Base-by-base conservation (phyloP, 2,797 vertebrate species). In the Epinephelus malabaricus region DNA sequence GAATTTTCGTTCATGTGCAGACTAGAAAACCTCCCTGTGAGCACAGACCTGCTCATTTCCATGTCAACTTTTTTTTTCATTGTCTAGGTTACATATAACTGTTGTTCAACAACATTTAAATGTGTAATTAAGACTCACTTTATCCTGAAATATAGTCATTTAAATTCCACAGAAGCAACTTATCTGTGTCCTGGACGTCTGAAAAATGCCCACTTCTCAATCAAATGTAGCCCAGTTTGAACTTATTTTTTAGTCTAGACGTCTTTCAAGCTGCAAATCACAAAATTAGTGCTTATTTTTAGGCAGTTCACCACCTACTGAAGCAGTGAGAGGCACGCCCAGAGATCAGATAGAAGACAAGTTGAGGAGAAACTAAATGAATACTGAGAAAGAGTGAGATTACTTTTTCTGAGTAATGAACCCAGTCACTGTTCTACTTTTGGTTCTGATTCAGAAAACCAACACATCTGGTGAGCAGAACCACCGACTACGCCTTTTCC, bases 391-490 rank as follows among this genome's bases (percentile, higher is more conserved):
- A 27, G 18, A n/a, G 0, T 0, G 17, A 51, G 17, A 69, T 46
- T 54, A 30, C 40, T 38, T 9, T 14, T 21, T 63, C 27, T 12
- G n/a, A 55, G 50, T 27, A 14, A 58, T 56, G 67, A 66, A 45
- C 14, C 60, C 34, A 51, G 61, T 12, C 23, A 6, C 43, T 40
- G 55, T 18, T 65, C 10, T 15, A 15, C 45, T 62, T 46, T 49
- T 6, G 54, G n/a, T 62, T 25, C 70, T 70, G 69, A 70, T 47
- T 74, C 79, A 80, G 43, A 78, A 34, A 60, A 79, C 62, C 46
- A 65, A 72, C 71, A 81, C 86, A 86, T 87, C 73, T 88, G 85
- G 63, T 64, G 72, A 73, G 27, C 84, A 85, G 71, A 87, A 84
- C 69, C 62, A 65, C 87, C 73, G 78, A 84, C 76, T 30, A 60